Evolutionary conservation across 2,113 vertebrate species (phyloP).

Genomic region (Alethe castanea): DNA sequence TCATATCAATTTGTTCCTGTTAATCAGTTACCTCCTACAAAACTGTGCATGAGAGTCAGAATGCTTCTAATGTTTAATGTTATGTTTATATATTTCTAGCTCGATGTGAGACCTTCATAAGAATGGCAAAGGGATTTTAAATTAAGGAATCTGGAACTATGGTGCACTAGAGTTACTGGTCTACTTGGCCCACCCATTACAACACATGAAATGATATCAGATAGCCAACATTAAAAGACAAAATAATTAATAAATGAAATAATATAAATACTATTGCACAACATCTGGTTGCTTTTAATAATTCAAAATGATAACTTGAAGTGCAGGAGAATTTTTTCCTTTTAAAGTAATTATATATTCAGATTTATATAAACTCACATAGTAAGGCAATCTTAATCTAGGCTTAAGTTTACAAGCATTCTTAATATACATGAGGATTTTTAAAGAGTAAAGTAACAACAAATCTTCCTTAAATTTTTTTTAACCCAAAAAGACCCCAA

Average conservation of each 20-base stretch:
- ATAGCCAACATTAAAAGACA: not conserved
- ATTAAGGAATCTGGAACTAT: not conserved
- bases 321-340: not conserved
- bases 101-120: not conserved
- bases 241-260: not conserved
- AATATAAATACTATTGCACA: not conserved
- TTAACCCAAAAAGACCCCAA: not conserved
- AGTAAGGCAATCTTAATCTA: not conserved
- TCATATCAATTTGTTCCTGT: not conserved
- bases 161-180: not conserved
- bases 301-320: not conserved
- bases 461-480: not conserved
- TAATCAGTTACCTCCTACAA: not conserved
- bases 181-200: not conserved
- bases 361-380: not conserved
- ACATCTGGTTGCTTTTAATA: not conserved
- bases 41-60: not conserved
- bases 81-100: not conserved
- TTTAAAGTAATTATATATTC: not conserved
- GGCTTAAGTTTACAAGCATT: not conserved
- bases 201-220: not conserved
- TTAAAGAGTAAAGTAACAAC: not conserved
- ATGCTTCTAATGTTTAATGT: not conserved
- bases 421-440: not conserved
- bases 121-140: not conserved